Percentiles rank a stretch among this genome's conserved stretches.
phyloP scores from a whole-genome alignment of 1,140 invertebrate species.

The Melipona quadrifasciata region DNA sequence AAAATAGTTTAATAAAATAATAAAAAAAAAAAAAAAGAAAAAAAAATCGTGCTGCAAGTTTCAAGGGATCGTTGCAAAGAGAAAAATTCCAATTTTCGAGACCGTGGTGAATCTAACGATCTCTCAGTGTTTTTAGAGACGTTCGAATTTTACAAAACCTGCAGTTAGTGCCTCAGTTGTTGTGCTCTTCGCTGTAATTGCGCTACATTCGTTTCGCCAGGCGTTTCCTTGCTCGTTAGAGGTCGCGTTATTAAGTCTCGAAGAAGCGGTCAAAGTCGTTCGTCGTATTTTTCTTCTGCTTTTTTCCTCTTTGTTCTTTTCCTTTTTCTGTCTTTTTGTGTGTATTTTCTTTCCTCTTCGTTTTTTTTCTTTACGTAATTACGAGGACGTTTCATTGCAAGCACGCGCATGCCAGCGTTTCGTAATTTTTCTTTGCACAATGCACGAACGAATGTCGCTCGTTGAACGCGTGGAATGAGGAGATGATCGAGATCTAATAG shows the following conservation, averaged over 20 bases:
- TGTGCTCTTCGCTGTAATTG: background rate
- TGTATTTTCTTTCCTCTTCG: background rate
- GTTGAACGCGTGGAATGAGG: background rate
- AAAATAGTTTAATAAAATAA: too few species aligned
- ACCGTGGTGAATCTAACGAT: too few species aligned
- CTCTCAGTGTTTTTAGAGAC: too few species aligned
- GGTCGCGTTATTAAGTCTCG: constrained; percentile 18
- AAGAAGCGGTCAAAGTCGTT: constrained; percentile 4
- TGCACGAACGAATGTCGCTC: background rate
- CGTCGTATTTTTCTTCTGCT: background rate
- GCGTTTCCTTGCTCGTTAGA: constrained; percentile 15
- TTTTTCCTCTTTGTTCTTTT: background rate
- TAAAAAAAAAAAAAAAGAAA: too few species aligned
- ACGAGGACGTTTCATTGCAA: constrained; percentile 1
- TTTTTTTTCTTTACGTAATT: constrained; percentile 31
- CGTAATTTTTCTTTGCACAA: constrained; percentile 36
- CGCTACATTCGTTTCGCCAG: background rate
- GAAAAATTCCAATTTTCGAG: too few species aligned
- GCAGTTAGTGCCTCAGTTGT: too few species aligned
- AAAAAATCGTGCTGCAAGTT: too few species aligned
- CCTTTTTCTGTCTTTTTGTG: background rate
- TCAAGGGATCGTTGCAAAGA: too few species aligned
- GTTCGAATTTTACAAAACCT: too few species aligned
- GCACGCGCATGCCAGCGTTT: background rate
- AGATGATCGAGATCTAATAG: background rate